Evolutionary conservation across 64 coral and sea anemone species (phyloP).

Genomic region (Montipora foliosa): DNA sequence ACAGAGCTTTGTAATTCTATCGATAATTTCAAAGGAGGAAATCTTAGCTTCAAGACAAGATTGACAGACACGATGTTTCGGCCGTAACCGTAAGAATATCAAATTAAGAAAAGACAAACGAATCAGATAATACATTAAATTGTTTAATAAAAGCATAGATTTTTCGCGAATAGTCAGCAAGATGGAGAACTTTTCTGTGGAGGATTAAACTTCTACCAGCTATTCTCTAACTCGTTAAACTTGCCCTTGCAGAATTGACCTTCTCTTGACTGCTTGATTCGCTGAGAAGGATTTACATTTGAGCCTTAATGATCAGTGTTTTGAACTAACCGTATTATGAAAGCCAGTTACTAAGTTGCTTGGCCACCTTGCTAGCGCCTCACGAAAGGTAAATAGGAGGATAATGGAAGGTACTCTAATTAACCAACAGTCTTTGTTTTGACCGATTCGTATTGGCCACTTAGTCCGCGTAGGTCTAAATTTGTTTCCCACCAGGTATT

Average conservation of each 20-base stretch:
- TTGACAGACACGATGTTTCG: neutral
- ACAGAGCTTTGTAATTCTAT: constrained; percentile 45
- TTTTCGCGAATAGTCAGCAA: neutral
- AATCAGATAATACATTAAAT: neutral
- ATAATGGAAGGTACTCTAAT: neutral
- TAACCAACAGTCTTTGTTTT: neutral
- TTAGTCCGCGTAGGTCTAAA: neutral
- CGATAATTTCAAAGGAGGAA: constrained; percentile 40
- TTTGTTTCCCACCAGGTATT: too few species aligned
- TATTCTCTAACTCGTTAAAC: neutral
- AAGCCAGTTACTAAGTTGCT: neutral
- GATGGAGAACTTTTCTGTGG: neutral
- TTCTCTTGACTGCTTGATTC: neutral
- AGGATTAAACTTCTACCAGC: neutral
- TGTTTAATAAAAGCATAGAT: neutral
- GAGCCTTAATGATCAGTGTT: neutral
- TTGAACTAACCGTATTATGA: constrained; percentile 16
- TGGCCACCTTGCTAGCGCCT: neutral
- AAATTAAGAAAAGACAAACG: neutral
- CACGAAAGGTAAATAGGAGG: neutral
- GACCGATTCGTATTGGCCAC: neutral
- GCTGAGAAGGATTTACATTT: neutral
- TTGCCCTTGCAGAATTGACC: neutral
- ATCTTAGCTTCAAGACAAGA: constrained; percentile 9
- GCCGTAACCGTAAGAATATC: neutral